These are phyloP conservation scores for Prionace glauca DNA, from an alignment of 2,797 vertebrate genomes.

Conservation along the genomic window DNA sequence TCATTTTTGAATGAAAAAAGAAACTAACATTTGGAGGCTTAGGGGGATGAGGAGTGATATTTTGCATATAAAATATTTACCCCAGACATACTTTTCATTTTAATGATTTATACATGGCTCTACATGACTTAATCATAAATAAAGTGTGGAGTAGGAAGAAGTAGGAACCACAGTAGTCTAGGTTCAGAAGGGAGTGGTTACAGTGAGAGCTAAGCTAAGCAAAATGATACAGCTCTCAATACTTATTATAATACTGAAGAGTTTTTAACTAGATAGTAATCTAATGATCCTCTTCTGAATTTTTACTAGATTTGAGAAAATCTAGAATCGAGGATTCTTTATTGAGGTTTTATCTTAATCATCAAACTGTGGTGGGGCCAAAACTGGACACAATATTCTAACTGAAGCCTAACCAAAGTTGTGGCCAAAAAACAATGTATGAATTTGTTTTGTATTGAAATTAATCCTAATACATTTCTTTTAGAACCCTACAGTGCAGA, in stretches of 20 bases:
- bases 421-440: too few species aligned
- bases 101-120: background rate
- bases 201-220: background rate
- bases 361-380: background rate
- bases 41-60: too few species aligned
- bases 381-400: background rate
- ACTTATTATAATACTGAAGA: background rate
- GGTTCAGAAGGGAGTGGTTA: background rate
- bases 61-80: background rate
- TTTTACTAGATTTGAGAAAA: background rate
- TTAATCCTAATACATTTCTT: background rate
- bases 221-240: background rate
- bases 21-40: too few species aligned
- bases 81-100: background rate
- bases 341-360: background rate
- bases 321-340: too few species aligned
- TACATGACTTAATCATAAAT: background rate
- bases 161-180: background rate
- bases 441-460: background rate
- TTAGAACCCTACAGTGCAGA: too few species aligned
- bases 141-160: background rate
- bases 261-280: background rate
- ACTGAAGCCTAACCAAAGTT: background rate
- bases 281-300: background rate
- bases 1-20: background rate